Evolutionary conservation across 2,797 vertebrate genomes (phyloP), one percentile per base, ranked within the genome.

Genomic region (Eulemur mongoz): DNA sequence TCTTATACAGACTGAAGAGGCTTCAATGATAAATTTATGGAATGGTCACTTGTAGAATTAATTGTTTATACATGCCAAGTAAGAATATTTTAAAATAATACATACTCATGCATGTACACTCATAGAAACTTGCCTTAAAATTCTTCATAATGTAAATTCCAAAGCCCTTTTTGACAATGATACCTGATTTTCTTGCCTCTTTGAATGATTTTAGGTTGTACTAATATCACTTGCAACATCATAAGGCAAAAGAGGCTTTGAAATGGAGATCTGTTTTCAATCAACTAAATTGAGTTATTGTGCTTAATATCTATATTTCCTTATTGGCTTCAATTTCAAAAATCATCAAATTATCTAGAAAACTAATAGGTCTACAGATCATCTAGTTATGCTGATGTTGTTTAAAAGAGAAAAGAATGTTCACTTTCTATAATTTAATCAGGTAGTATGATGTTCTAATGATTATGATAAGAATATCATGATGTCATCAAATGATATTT

Each of bases 11-110:
- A 90, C 48, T 63, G 87, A 96, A 96, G 94, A 96, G 32, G 22
- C 96, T 90, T 84, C 73, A 82, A 15, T 82, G 54, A 75, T 92
- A 97, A 96, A 95, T 65, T 14, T 54, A 38, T 38, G n/a, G 73
- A 76, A 22, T 96, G 86, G 80, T 93, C 93, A 69, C 6, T 86
- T 92, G 7, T 2, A 79, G 10, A 0, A 14, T 93, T 79, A 90
- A 75, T 85, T 88, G 94, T 92, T 78, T 25, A 95, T 88, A 82
- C 89, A 81, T 84, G n/a, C 23, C 54, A 94, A 30, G 63, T 82
- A 85, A n/a, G 45, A 73, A 17, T 89, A 94, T 38, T 80, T 54
- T 57, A 91, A 94, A 63, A 80, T 61, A 92, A 30, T 30, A 63
- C 4, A 70, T 0, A 14, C 0, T n/a, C 15, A 2, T 0, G n/a